Evolutionary conservation across 2,888 invertebrate species (phyloP).

Genomic region (Smittia aterrima): DNA sequence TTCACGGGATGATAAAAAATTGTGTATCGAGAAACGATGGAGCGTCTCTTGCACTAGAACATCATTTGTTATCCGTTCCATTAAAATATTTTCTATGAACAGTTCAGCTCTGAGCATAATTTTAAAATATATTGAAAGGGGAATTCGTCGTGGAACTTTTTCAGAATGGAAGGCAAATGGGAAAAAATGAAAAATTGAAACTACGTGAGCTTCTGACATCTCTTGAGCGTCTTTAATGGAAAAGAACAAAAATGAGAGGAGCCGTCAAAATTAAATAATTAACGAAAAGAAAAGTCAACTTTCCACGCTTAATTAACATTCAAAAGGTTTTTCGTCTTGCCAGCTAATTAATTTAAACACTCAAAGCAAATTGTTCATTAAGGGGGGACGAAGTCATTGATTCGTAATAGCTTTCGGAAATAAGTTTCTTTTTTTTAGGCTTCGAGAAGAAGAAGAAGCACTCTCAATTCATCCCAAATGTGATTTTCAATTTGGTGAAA

Average conservation of each 20-base stretch:
- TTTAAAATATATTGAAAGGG: too few species aligned
- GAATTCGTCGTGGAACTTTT: too few species aligned
- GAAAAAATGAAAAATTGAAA: constrained; percentile 25
- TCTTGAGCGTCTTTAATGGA: too few species aligned
- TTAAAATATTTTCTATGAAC: too few species aligned
- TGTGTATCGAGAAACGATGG: too few species aligned
- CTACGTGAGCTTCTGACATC: background rate
- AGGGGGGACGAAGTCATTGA: too few species aligned
- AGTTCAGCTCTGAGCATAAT: too few species aligned
- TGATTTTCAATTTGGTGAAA: background rate
- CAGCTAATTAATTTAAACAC: constrained; percentile 32
- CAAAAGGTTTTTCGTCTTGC: constrained; percentile 18
- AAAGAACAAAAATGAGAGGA: background rate
- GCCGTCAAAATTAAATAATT: constrained; percentile 34
- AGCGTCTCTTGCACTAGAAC: too few species aligned
- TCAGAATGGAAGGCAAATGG: too few species aligned
- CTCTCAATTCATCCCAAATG: background rate
- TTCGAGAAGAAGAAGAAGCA: background rate
- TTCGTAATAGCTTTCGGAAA: background rate
- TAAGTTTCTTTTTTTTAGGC: background rate
- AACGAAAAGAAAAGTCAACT: constrained; percentile 16
- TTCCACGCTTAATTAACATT: constrained; percentile 38
- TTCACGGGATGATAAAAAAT: too few species aligned
- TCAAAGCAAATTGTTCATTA: background rate
- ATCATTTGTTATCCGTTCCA: too few species aligned